Conservation (phyloP, 2,113 vertebrate genomes). For the Dasyornis broadbenti region DNA sequence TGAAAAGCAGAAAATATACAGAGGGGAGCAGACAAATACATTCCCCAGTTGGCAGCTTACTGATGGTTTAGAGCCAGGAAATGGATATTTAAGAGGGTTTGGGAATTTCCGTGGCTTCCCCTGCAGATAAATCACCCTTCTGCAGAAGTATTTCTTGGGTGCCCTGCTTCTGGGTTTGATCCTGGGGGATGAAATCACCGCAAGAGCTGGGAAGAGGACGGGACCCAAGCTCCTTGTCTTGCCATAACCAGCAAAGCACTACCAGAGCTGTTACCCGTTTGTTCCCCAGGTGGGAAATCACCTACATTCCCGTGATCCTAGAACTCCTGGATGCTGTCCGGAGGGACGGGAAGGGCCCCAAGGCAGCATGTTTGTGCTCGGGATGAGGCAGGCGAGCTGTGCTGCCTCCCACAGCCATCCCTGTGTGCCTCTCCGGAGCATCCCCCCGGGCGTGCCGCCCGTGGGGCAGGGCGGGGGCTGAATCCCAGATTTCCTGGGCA, state of each 20-base stretch:
- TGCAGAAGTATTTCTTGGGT: not conserved
- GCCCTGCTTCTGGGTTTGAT: not conserved
- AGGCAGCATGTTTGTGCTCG: accelerated
- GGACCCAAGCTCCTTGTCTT: too few relatives aligned
- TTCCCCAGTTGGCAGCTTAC: slow-evolving; percentile 2
- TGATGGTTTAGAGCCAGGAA: not conserved
- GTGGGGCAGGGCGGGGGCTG: not conserved
- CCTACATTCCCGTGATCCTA: accelerated
- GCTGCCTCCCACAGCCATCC: accelerated
- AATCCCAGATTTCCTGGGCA: accelerated
- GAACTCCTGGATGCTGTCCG: not conserved
- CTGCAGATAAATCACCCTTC: not conserved
- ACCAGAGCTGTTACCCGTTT: accelerated
- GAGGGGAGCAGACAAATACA: not conserved
- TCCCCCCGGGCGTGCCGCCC: accelerated
- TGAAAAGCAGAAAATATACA: slow-evolving; percentile 36
- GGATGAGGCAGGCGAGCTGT: accelerated
- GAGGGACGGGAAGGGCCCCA: accelerated
- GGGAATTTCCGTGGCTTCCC: slow-evolving; percentile 35
- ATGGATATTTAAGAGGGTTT: not conserved
- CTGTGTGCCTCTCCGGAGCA: too few relatives aligned
- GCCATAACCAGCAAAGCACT: not conserved
- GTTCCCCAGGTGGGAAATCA: not conserved
- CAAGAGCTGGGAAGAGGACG: not conserved
- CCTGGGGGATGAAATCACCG: not conserved